Base-by-base conservation (phyloP, 1,140 invertebrate genomes). In the Venturia canescens region DNA sequence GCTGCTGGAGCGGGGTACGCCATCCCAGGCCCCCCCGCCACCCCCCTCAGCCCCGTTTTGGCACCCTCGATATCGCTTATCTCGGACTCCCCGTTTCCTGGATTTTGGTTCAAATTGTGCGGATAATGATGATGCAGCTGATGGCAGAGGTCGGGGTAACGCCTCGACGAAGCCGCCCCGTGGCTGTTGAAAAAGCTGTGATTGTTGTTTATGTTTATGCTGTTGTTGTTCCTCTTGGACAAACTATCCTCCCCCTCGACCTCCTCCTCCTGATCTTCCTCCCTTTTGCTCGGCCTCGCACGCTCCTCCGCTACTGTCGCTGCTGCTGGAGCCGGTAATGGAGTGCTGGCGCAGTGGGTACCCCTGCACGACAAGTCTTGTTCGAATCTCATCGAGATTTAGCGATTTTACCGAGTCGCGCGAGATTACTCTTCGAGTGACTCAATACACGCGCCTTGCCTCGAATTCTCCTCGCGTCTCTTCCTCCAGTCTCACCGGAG, bases 291-390 rank as follows among this genome's bases (percentile, higher is more conserved):
- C 78, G 83, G 79, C 44, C 78, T 79, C 71, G 79, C 78, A 74
- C 81, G 80, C 82, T 67, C 76, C 81, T 69, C 76, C 81, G 53
- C 29, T 71, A 44, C 48, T 71, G n/a, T 31, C 29, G 72, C 44
- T 77, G 79, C 69, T 74, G 69, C 78, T 76, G 78, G 72, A 77
- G 85, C 87, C 84, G 90, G 90, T 89, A 91, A 89, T 86, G 91
- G 90, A 90, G 90, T 91, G 90, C 91, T 91, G 90, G 91, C 91
- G 91, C 91, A 91, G 90, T 91, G 91, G 91, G 91, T 91, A 92
- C 90, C 90, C 90, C 90, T 91, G 90, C 90, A 91, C 90, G 90
- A 88, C 85, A 90, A 88, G 80, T 92, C 90, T 87, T 91, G 91
- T 91, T 91, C 90, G 91, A 91, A 91, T 92, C 90, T 92, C 90